Evolutionary conservation across 1,140 invertebrate genomes (phyloP).

Genomic region (Notospermus geniculatus): DNA sequence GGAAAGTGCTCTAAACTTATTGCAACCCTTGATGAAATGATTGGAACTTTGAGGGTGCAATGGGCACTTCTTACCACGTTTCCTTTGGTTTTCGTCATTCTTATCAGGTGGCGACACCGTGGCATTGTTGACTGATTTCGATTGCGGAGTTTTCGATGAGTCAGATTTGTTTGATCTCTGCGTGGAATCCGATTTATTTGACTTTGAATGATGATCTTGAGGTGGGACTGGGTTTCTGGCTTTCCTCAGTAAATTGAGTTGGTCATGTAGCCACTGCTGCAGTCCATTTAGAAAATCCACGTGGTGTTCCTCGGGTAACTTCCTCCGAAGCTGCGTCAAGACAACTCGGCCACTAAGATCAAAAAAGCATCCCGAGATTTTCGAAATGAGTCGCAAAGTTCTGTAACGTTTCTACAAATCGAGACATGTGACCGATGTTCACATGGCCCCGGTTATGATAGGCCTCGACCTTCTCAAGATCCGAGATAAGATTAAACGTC

Average conservation of each 20-base stretch:
- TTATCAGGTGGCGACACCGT: neutral
- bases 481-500: neutral
- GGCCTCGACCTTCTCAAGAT: constrained; percentile 5
- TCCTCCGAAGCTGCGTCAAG: neutral
- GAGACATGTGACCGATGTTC: neutral
- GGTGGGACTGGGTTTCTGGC: neutral
- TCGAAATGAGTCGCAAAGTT: constrained; percentile 3
- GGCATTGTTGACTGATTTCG: neutral
- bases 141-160: constrained; percentile 1
- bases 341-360: neutral
- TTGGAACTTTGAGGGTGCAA: neutral
- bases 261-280: neutral
- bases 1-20: constrained; percentile 1
- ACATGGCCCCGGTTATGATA: neutral
- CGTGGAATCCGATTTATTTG: too few species aligned
- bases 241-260: neutral
- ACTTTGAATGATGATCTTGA: too few species aligned
- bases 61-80: neutral
- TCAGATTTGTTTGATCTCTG: neutral
- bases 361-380: neutral
- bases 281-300: neutral
- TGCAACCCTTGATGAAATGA: constrained; percentile 6
- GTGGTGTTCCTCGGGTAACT: constrained; percentile 2
- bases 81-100: neutral
- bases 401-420: neutral